A percentile compares a stretch with the other conserved stretches of the same genome.
phyloP scores from a whole-genome alignment of 2,888 invertebrate species.

The Amphipyra berbera region DNA sequence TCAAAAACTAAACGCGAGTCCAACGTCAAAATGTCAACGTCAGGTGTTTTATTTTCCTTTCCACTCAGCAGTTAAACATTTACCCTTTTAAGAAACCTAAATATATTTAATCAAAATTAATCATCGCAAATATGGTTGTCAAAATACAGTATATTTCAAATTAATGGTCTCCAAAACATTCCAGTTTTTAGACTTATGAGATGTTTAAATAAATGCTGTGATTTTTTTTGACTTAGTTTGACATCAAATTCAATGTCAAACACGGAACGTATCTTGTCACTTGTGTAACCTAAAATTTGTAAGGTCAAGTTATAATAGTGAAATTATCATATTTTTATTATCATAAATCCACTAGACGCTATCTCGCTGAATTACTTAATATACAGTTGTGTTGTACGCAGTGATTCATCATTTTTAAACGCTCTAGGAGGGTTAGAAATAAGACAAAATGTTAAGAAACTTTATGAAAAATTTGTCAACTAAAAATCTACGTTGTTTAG shows the following conservation, averaged over 20 bases:
- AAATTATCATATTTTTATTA: slow-evolving; percentile 55
- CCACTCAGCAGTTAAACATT: neutral
- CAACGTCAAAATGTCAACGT: slow-evolving; percentile 34
- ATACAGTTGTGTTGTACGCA: slow-evolving; percentile 26
- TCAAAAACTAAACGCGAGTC: slow-evolving; percentile 24
- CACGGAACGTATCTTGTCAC: slow-evolving; percentile 47
- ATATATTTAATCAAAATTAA: too few species aligned
- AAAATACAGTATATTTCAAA: too few species aligned
- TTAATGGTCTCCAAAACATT: too few species aligned
- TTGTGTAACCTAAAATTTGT: slow-evolving; percentile 53
- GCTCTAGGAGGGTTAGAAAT: slow-evolving; percentile 27
- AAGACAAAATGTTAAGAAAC: slow-evolving; percentile 75
- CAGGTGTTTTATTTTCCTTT: slow-evolving; percentile 12
- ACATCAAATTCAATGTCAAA: slow-evolving; percentile 22
- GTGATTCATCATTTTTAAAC: slow-evolving; percentile 53
- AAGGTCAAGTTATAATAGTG: slow-evolving; percentile 54
- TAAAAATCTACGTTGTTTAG: slow-evolving; percentile 68
- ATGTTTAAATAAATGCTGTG: too few species aligned
- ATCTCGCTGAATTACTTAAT: slow-evolving; percentile 48
- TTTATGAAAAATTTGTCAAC: slow-evolving; percentile 75
- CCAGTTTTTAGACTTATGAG: too few species aligned
- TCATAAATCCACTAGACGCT: slow-evolving; percentile 35
- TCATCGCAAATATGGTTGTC: too few species aligned
- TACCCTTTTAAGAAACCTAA: too few species aligned
- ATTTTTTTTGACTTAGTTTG: neutral